phyloP scores from a whole-genome alignment of 1,140 invertebrate species.

The Macrostomum lignano region DNA sequence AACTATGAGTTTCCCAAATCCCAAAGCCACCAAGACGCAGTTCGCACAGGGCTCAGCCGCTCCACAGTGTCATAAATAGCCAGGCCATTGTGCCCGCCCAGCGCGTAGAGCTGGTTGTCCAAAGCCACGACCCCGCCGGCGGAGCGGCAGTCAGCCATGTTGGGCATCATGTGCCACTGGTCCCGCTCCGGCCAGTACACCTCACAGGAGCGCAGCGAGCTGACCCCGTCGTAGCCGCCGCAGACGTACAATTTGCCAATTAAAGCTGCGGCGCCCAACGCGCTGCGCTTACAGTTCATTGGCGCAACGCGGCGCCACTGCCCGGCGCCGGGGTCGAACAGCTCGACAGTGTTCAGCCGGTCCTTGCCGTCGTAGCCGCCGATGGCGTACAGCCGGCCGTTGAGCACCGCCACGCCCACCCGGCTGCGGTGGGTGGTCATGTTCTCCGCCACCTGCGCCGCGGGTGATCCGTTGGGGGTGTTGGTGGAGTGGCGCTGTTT shows the following conservation, averaged over 20 bases:
- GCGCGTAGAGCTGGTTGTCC: conserved; percentile 47
- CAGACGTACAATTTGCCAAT: conserved; percentile 53
- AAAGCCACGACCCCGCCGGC: conserved; percentile 56
- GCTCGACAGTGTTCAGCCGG: conserved; percentile 52
- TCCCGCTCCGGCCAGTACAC: conserved; percentile 18
- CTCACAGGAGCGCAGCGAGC: conserved; percentile 25
- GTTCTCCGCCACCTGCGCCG: no score
- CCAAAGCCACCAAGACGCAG: no score
- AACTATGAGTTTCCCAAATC: no score
- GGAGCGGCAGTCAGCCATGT: conserved; percentile 22
- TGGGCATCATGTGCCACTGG: conserved; percentile 16
- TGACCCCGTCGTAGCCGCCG: conserved; percentile 36
- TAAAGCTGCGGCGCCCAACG: conserved; percentile 50
- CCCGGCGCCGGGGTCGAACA: conserved; percentile 44
- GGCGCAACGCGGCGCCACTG: conserved; percentile 47
- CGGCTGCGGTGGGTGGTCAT: conserved; percentile 55
- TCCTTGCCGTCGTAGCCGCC: conserved; percentile 48
- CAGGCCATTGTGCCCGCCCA: conserved; percentile 56
- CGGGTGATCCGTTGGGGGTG: no score
- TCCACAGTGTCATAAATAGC: conserved; percentile 54
- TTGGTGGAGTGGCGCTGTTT: no score
- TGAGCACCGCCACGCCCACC: conserved; percentile 50
- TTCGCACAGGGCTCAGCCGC: conserved; percentile 7
- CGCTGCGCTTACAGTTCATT: conserved; percentile 55
- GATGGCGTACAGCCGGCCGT: conserved; percentile 30